These are phyloP conservation scores for Fratercula arctica DNA, from an alignment of 2,797 vertebrate genomes.

Conservation along the genomic window DNA sequence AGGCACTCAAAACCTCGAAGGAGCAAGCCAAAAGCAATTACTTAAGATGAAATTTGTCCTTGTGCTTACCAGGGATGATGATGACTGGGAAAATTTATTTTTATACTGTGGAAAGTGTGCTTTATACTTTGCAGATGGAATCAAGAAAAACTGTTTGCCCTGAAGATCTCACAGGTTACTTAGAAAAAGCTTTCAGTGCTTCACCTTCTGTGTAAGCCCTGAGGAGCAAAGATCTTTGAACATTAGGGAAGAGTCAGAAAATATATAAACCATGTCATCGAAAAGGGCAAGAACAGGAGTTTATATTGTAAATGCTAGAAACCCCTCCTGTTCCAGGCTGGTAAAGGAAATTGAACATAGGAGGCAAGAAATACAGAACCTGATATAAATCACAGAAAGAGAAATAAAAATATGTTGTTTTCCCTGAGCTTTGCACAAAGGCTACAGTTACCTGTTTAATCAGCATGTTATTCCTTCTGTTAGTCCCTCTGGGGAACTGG, in stretches of 20 bases:
- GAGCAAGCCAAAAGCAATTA: not conserved
- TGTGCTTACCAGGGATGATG: not conserved
- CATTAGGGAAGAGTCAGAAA: not conserved
- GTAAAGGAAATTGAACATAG: not conserved
- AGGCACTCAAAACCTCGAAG: not conserved
- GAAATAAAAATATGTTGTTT: not conserved
- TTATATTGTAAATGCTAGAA: not conserved
- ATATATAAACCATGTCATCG: slow-evolving; percentile 5
- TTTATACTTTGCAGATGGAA: not conserved
- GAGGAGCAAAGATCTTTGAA: not conserved
- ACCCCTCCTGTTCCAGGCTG: not conserved
- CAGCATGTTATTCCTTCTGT: not conserved
- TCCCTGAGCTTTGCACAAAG: not conserved
- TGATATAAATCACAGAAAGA: not conserved
- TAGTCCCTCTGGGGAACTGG: not conserved
- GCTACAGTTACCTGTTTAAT: not conserved
- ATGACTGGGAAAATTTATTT: not conserved
- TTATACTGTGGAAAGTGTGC: not conserved
- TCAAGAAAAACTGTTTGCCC: slow-evolving; percentile 14
- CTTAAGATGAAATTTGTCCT: not conserved
- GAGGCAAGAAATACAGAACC: not conserved
- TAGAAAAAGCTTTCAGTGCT: not conserved
- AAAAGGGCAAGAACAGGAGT: not conserved
- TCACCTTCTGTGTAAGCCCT: not conserved
- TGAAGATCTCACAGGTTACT: not conserved